Evolutionary conservation across 2,888 invertebrate genomes (phyloP).

Genomic region (Melinaea marsaeus): DNA sequence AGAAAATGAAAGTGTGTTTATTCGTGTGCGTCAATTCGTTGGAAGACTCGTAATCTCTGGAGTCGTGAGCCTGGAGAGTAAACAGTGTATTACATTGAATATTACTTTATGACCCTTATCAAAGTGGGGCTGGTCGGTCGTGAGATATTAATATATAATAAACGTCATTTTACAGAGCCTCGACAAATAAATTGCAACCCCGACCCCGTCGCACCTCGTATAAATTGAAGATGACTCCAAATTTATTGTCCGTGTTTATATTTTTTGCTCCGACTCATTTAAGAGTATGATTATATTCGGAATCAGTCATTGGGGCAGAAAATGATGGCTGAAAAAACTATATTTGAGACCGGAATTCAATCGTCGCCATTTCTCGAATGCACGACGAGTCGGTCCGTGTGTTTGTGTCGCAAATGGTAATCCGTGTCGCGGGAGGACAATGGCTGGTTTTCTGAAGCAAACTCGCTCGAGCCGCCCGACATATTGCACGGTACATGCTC

Average conservation of each 20-base stretch:
- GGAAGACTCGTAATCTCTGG: no score
- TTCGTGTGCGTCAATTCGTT: no score
- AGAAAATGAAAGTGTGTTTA: no score
- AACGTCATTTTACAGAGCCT: background rate
- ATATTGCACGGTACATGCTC: background rate
- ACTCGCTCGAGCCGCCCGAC: background rate
- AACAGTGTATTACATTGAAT: no score
- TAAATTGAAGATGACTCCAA: slow-evolving; percentile 10
- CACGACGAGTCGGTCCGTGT: slow-evolving; percentile 33
- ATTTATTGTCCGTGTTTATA: slow-evolving; percentile 23
- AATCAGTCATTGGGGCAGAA: slow-evolving; percentile 30
- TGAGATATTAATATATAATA: background rate
- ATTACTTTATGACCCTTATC: no score
- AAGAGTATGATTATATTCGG: slow-evolving; percentile 23
- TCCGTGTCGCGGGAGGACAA: background rate
- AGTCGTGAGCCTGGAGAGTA: no score
- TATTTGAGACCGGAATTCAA: slow-evolving; percentile 20
- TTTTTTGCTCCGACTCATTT: slow-evolving; percentile 23
- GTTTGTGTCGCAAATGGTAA: slow-evolving; percentile 20
- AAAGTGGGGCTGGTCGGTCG: background rate
- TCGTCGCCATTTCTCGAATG: slow-evolving; percentile 34
- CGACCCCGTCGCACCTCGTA: slow-evolving; percentile 2
- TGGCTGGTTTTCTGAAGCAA: background rate
- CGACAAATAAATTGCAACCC: slow-evolving; percentile 5
- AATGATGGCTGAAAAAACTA: slow-evolving; percentile 24